Evolutionary conservation across 2,888 invertebrate genomes (phyloP).

Genomic region (Chrysotoxum bicinctum): DNA sequence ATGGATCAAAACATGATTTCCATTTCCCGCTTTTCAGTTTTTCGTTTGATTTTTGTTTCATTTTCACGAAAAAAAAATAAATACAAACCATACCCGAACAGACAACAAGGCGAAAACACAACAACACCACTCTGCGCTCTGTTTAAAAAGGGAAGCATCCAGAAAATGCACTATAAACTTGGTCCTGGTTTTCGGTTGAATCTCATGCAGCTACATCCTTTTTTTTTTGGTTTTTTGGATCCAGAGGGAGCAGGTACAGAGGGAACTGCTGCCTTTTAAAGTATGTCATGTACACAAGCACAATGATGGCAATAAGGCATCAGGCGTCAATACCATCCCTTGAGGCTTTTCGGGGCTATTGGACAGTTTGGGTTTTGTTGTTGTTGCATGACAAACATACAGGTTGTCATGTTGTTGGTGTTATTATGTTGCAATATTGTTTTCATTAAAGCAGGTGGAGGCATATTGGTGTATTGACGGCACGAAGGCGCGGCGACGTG

Average conservation of each 20-base stretch:
- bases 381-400: constrained; percentile 3
- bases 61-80: not conserved
- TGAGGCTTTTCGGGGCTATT: constrained; percentile 9
- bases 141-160: constrained; percentile 16
- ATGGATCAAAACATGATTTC: constrained; percentile 64
- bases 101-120: constrained; percentile 27
- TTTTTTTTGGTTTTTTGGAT: not conserved
- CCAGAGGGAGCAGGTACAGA: not conserved
- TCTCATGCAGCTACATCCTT: constrained; percentile 22
- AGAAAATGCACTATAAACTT: constrained; percentile 52
- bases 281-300: constrained; percentile 41
- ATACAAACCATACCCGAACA: constrained; percentile 1
- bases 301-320: constrained; percentile 59
- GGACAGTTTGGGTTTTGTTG: constrained; percentile 26
- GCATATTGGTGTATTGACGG: not conserved
- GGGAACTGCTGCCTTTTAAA: constrained; percentile 17
- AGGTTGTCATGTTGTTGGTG: constrained; percentile 29
- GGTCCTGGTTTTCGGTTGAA: constrained; percentile 52
- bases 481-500: not conserved
- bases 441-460: constrained; percentile 47
- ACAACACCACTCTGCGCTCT: not conserved
- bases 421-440: constrained; percentile 30
- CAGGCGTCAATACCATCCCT: constrained; percentile 41
- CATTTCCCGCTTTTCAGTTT: constrained; percentile 52
- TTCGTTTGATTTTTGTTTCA: constrained; percentile 55